A percentile compares a stretch with the other conserved stretches of the same genome.
Evolutionary conservation across 2,113 vertebrate species (phyloP).

Genomic region (Prunella himalayana): DNA sequence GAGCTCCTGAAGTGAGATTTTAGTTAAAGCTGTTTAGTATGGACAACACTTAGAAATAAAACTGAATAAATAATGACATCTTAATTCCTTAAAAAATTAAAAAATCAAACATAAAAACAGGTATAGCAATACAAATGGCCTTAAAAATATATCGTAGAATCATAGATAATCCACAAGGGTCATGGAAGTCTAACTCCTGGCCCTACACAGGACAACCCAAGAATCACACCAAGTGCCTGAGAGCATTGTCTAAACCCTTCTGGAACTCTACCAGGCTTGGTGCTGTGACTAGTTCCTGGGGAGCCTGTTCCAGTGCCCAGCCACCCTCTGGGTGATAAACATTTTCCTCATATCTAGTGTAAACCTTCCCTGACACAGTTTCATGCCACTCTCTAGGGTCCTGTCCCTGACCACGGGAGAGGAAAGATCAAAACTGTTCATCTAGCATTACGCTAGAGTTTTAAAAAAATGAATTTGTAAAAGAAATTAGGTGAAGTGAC

Average conservation of each 20-base stretch:
- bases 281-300: not conserved
- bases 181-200: not conserved
- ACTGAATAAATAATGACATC: not conserved
- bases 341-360: no score
- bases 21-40: not conserved
- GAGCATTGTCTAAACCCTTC: not conserved
- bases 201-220: not conserved
- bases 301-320: not conserved
- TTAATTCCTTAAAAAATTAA: not conserved
- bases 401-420: accelerated
- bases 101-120: no score
- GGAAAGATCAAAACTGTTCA: not conserved
- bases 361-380: not conserved
- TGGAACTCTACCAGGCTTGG: not conserved
- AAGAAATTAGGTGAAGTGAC: not conserved
- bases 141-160: not conserved
- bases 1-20: not conserved
- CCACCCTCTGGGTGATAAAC: not conserved
- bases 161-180: not conserved
- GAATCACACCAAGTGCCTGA: not conserved
- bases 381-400: not conserved
- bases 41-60: not conserved
- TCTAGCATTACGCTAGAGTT: not conserved
- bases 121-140: not conserved
- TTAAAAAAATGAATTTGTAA: not conserved